A percentile compares a stretch with the other conserved stretches of the same genome.
These are phyloP conservation scores for Ophiodon elongatus DNA, from an alignment of 2,113 vertebrate species.

Conservation along the genomic window DNA sequence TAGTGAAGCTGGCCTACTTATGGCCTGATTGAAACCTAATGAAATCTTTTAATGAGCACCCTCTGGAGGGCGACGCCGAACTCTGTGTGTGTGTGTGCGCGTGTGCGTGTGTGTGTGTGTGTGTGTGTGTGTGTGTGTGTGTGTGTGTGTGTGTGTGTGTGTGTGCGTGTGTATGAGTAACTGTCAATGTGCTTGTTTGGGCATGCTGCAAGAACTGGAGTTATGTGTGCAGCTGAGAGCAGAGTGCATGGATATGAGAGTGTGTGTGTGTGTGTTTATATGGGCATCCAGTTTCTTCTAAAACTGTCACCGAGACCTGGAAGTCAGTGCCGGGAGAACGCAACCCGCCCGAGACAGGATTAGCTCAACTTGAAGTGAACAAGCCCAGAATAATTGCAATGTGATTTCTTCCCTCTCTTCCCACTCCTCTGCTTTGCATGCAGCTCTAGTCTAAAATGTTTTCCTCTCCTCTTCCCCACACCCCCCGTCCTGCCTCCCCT, in stretches of 20 bases:
- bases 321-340: slow-evolving; percentile 23
- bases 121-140: neutral
- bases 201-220: slow-evolving; percentile 2
- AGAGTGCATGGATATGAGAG: too few species aligned
- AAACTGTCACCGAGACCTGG: slow-evolving; percentile 31
- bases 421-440: slow-evolving; percentile 28
- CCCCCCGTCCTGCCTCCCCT: neutral
- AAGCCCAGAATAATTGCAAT: slow-evolving; percentile 43
- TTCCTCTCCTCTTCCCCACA: neutral
- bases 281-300: slow-evolving; percentile 24
- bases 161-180: neutral
- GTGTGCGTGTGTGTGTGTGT: neutral
- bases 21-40: slow-evolving; percentile 75
- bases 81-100: neutral
- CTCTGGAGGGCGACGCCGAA: slow-evolving; percentile 60
- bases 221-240: slow-evolving; percentile 17
- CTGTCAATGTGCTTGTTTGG: slow-evolving; percentile 16
- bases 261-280: neutral
- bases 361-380: slow-evolving; percentile 52
- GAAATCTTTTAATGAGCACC: slow-evolving; percentile 77
- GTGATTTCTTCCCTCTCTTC: slow-evolving; percentile 2
- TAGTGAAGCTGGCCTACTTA: slow-evolving; percentile 65
- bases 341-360: slow-evolving; percentile 37
- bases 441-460: slow-evolving; percentile 32
- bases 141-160: neutral